Conservation (phyloP, 2,797 vertebrate species). For the Phalloptychus januarius region DNA sequence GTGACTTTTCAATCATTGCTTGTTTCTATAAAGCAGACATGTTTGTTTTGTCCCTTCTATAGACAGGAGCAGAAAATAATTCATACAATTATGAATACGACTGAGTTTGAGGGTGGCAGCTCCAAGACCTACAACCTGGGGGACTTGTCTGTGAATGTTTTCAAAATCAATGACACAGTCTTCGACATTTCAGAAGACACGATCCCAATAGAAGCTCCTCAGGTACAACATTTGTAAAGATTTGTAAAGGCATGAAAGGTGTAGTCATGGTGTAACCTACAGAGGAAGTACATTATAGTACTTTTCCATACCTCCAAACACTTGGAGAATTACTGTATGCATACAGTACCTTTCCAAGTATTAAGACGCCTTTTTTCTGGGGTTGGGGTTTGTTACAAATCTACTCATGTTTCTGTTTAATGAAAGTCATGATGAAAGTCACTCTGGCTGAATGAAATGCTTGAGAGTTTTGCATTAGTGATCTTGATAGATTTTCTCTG, state of each 20-base stretch:
- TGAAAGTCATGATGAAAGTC: neutral
- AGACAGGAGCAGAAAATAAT: conserved; percentile 50
- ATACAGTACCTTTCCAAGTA: neutral
- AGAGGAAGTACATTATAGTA: neutral
- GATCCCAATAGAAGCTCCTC: conserved; percentile 29
- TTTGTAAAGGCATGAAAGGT: neutral
- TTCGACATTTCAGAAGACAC: accelerated
- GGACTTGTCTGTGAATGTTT: conserved; percentile 31
- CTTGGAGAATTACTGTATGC: neutral
- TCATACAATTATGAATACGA: conserved; percentile 21
- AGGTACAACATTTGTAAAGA: conserved; percentile 39
- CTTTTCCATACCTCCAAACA: too few species aligned
- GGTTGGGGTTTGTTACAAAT: too few species aligned
- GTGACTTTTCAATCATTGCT: neutral
- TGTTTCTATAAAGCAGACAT: neutral
- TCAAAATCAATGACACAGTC: conserved; percentile 9
- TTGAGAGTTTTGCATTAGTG: neutral
- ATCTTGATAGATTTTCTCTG: neutral
- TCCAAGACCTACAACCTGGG: neutral
- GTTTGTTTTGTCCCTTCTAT: neutral
- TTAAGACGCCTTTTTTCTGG: neutral
- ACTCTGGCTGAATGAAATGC: neutral
- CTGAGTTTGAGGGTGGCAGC: accelerated
- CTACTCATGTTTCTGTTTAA: too few species aligned
- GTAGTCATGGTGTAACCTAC: neutral